phyloP scores from a whole-genome alignment of 1,140 invertebrate genomes.

The Diploscapter pachys region DNA sequence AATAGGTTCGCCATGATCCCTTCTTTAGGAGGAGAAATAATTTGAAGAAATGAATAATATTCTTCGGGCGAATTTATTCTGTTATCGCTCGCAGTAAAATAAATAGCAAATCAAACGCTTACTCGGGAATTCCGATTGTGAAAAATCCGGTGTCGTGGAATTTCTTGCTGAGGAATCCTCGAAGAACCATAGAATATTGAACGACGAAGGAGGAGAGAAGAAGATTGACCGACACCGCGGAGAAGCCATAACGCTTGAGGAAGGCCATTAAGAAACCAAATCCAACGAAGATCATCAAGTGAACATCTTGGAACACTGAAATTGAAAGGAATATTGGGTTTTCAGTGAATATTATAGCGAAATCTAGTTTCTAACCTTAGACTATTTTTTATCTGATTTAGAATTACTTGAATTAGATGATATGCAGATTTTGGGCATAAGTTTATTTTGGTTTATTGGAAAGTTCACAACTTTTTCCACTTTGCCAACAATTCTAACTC shows the following conservation, averaged over 20 bases:
- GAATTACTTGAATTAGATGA: background rate
- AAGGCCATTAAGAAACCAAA: constrained; percentile 95
- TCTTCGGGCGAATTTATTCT: too few relatives aligned
- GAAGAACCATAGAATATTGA: constrained; percentile 31
- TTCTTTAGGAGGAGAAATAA: too few relatives aligned
- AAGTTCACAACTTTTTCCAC: background rate
- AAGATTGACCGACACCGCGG: constrained; percentile 79
- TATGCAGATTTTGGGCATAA: background rate
- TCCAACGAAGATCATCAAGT: constrained; percentile 94
- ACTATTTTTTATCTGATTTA: background rate
- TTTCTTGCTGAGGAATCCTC: constrained; percentile 38
- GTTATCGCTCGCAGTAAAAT: too few relatives aligned
- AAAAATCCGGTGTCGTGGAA: constrained; percentile 28
- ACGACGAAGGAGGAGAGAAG: constrained; percentile 65
- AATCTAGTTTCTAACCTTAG: too few relatives aligned
- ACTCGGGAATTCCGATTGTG: constrained; percentile 31
- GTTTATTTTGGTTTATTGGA: background rate
- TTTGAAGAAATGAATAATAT: too few relatives aligned
- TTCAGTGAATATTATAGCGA: too few relatives aligned
- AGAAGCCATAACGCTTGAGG: constrained; percentile 72
- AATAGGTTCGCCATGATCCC: too few relatives aligned
- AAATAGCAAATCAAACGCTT: background rate
- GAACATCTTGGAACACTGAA: constrained; percentile 87
- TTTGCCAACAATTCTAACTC: background rate
- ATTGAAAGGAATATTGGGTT: background rate